Base-by-base conservation (phyloP, 2,113 vertebrate species). In the Peromyscus californicus region DNA sequence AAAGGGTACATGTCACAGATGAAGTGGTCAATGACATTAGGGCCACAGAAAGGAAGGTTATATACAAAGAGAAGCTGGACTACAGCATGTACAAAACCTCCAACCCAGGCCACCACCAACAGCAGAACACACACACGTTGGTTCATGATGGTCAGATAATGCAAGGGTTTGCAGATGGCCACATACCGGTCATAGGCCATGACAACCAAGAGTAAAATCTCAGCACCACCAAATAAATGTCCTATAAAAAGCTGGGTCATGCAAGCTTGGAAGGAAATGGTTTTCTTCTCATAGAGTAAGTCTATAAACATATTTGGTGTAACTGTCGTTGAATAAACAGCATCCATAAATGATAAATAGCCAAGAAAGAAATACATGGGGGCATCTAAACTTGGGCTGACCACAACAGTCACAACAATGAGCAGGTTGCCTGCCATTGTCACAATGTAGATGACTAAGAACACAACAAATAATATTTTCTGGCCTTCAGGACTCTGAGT, bases 301-400 rank as follows among this genome's bases (percentile, higher is more conserved):
- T 97, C 89, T 78, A 91, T 78, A 8, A 96, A 67, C 93, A 97
- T 94, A 86, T 97, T 97, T 69, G 95, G 94, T 13, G 93, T 95
- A n/a, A 97, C 61, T 26, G 79, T 57, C 15, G 86, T 97, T 11
- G 97, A 95, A 93, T 97, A 97, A 72, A 69, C 31, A 61, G 79
- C 93, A 97, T 97, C 97, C 74, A 97, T 91, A 61, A 96, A 91
- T 70, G 97, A 97, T 63, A 98, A 93, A 15, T 94, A 91, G 15
- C 94, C 95, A 33, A 98, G 94, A 92, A 98, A 98, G 85, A 97
- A 97, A 54, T 96, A 96, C 97, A 98, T 97, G 0, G 96, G 94
- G 0, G 92, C 24, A 78, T 95, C 82, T 86, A 98, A 89, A 15
- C 22, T 57, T 7, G 92, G 29, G 2, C 91, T 98, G 75, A 69